These are phyloP conservation scores for Melinopterus prodromus DNA, from an alignment of 2,888 invertebrate genomes.

Conservation along the genomic window DNA sequence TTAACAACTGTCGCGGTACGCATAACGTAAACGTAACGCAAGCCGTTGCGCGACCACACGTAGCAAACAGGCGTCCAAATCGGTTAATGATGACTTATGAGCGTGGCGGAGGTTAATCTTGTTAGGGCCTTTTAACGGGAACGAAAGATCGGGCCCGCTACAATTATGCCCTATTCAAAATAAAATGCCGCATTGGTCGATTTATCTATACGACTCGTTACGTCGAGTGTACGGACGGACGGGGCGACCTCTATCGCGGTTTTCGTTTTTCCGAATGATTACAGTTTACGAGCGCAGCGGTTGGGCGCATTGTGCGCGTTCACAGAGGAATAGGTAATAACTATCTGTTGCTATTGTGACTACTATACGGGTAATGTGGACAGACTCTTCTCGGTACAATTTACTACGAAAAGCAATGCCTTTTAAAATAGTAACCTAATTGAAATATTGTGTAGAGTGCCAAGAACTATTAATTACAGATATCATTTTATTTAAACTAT, in stretches of 20 bases:
- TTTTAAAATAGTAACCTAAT: too few relatives aligned
- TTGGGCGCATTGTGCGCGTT: slow-evolving; percentile 15
- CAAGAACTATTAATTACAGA: too few relatives aligned
- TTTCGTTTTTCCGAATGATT: slow-evolving; percentile 25
- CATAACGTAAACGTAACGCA: slow-evolving; percentile 31
- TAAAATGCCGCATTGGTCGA: slow-evolving; percentile 34
- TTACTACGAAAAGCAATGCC: background rate
- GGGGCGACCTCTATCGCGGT: slow-evolving; percentile 26
- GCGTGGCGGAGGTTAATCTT: slow-evolving; percentile 40
- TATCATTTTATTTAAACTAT: too few relatives aligned
- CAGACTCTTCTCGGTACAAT: slow-evolving; percentile 11
- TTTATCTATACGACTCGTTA: slow-evolving; percentile 35
- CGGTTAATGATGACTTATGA: slow-evolving; percentile 45
- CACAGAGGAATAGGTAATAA: slow-evolving; percentile 22
- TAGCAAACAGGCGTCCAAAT: slow-evolving; percentile 41
- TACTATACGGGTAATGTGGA: slow-evolving; percentile 22
- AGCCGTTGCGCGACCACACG: slow-evolving; percentile 36
- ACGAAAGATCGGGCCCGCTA: slow-evolving; percentile 34
- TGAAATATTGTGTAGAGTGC: too few relatives aligned
- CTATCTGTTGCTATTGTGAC: slow-evolving; percentile 21
- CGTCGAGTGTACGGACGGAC: slow-evolving; percentile 23
- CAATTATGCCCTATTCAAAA: slow-evolving; percentile 38
- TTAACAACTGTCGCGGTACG: slow-evolving; percentile 39
- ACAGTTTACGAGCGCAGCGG: slow-evolving; percentile 22
- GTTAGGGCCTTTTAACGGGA: slow-evolving; percentile 37